Conservation (phyloP, 92 coral and sea anemone species). For the Phenganax marumi region DNA sequence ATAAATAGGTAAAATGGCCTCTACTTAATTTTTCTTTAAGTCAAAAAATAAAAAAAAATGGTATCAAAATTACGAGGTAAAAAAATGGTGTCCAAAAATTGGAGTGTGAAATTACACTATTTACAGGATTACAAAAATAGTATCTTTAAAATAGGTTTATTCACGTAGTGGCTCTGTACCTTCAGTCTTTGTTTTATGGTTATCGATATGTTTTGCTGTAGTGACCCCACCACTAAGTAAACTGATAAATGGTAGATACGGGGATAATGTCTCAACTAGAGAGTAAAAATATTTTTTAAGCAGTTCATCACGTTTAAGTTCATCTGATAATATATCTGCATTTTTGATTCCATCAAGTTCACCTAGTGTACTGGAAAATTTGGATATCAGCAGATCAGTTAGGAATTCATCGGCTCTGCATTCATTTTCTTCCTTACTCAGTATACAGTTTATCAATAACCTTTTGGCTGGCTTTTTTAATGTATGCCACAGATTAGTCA, state of each 20-base stretch:
- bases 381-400: not conserved
- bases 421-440: not conserved
- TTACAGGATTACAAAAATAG: too few relatives aligned
- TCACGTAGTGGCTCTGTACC: not conserved
- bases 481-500: not conserved
- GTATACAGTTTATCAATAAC: constrained; percentile 1
- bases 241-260: not conserved
- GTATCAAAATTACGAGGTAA: too few relatives aligned
- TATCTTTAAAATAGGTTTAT: not conserved
- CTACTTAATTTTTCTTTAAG: too few relatives aligned
- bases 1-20: too few relatives aligned
- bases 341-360: too few relatives aligned
- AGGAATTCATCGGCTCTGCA: not conserved
- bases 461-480: not conserved
- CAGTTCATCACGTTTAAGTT: too few relatives aligned
- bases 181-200: not conserved
- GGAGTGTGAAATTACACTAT: too few relatives aligned
- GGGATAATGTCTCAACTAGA: too few relatives aligned
- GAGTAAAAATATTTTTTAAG: too few relatives aligned
- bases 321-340: too few relatives aligned
- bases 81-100: too few relatives aligned
- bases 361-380: not conserved
- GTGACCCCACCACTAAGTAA: not conserved
- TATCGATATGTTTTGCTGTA: not conserved
- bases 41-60: too few relatives aligned